Conservation (phyloP, 2,113 vertebrate species). For the Chunga burmeisteri region DNA sequence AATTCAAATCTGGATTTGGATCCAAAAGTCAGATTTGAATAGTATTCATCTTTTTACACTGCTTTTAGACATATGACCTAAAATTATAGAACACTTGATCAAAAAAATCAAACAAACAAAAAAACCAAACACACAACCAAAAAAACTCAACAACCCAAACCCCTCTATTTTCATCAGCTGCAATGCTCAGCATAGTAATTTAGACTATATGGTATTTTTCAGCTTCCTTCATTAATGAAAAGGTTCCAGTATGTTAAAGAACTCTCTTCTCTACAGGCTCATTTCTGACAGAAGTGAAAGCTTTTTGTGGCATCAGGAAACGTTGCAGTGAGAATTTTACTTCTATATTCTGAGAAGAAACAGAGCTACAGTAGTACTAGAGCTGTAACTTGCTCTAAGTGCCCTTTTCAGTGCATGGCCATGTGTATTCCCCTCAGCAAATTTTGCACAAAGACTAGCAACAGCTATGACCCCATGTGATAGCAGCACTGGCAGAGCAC, state of each 20-base stretch:
- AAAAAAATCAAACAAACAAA: not conserved
- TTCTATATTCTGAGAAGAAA: not conserved
- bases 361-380: not conserved
- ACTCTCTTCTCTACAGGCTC: not conserved
- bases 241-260: not conserved
- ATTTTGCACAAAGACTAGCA: not conserved
- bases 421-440: fast-evolving
- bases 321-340: not conserved
- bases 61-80: not conserved
- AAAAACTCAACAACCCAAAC: not conserved
- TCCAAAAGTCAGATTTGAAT: not conserved
- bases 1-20: not conserved
- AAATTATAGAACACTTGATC: not conserved
- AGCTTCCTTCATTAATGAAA: not conserved
- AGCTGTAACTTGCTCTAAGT: not conserved
- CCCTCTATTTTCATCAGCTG: not conserved
- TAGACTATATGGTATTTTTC: not conserved
- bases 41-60: not conserved
- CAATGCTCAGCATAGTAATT: not conserved
- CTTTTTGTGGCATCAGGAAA: not conserved
- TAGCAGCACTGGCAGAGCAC: not conserved
- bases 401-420: not conserved
- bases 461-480: not conserved
- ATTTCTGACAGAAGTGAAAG: not conserved
- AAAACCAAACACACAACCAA: not conserved